A percentile compares a stretch with the other conserved stretches of the same genome.
phyloP scores from a whole-genome alignment of 2,888 invertebrate genomes.

The Drosophila mayaguana region DNA sequence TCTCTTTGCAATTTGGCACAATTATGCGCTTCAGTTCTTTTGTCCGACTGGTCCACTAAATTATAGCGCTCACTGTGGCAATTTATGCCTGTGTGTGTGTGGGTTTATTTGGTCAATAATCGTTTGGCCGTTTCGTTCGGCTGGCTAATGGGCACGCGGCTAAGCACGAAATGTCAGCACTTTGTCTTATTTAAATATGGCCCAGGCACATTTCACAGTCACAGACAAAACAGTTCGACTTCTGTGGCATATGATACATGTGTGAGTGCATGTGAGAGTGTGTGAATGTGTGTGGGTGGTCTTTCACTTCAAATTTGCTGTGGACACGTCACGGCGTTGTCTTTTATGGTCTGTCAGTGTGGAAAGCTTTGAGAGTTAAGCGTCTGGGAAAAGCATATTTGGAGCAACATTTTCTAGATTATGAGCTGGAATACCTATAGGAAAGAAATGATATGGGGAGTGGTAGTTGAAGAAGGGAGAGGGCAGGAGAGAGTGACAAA shows the following conservation, averaged over 20 bases:
- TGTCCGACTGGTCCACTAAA: slow-evolving; percentile 53
- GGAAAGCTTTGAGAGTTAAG: slow-evolving; percentile 21
- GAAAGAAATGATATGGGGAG: too few species aligned
- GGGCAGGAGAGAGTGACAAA: background rate
- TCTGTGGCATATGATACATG: slow-evolving; percentile 11
- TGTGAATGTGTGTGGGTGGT: slow-evolving; percentile 35
- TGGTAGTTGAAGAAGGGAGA: background rate
- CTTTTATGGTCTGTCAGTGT: background rate
- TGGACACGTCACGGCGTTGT: slow-evolving; percentile 35
- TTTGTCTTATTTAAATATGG: slow-evolving; percentile 60
- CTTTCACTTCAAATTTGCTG: slow-evolving; percentile 49
- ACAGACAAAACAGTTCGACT: slow-evolving; percentile 39
- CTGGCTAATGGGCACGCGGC: slow-evolving; percentile 69
- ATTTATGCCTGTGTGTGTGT: slow-evolving; percentile 35
- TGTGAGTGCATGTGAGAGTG: slow-evolving; percentile 10
- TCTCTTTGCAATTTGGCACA: slow-evolving; percentile 46
- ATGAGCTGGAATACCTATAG: background rate
- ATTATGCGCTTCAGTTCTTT: slow-evolving; percentile 49
- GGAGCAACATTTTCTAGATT: background rate
- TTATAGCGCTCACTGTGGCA: slow-evolving; percentile 40
- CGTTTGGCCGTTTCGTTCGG: slow-evolving; percentile 54
- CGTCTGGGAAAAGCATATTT: slow-evolving; percentile 10
- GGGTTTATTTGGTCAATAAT: slow-evolving; percentile 53
- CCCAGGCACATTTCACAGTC: slow-evolving; percentile 47
- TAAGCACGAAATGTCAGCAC: slow-evolving; percentile 73